A percentile compares a stretch with the other conserved stretches of the same genome.
phyloP scores from a whole-genome alignment of 1,140 invertebrate species.

The Procambarus virginalis region DNA sequence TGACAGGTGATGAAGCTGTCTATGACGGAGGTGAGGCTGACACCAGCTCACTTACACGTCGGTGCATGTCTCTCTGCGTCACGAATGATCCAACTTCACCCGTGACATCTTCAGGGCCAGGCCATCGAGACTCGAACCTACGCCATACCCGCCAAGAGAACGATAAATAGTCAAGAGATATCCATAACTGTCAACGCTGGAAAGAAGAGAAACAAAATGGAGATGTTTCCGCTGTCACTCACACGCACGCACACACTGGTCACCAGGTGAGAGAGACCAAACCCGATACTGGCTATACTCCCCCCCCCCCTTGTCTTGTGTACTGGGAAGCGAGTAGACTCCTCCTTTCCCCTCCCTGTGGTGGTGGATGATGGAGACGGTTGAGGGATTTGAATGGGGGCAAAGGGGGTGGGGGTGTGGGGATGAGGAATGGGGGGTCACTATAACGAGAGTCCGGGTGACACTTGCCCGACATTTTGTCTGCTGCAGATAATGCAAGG shows the following conservation, averaged over 20 bases:
- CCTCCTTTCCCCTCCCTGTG: not conserved
- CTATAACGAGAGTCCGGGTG: not conserved
- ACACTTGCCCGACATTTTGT: not conserved
- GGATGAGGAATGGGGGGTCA: not conserved
- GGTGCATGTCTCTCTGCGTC: too few species aligned
- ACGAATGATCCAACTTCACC: too few species aligned
- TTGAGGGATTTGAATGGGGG: not conserved
- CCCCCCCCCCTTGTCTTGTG: too few species aligned
- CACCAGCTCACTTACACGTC: too few species aligned
- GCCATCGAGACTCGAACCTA: too few species aligned
- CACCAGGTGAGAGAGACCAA: not conserved
- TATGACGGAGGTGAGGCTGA: too few species aligned
- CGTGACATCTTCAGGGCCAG: too few species aligned
- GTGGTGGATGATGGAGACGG: not conserved
- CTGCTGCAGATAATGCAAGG: not conserved
- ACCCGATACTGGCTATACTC: not conserved
- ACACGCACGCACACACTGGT: slow-evolving; percentile 21
- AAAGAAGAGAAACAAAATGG: slow-evolving; percentile 41
- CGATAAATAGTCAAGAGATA: not conserved
- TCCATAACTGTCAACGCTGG: slow-evolving; percentile 46
- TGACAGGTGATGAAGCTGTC: not conserved
- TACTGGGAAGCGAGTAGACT: not conserved
- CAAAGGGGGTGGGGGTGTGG: not conserved
- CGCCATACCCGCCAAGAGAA: too few species aligned
- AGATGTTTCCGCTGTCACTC: slow-evolving; percentile 53